A percentile compares a stretch with the other conserved stretches of the same genome.
Evolutionary conservation across 92 coral and sea anemone species (phyloP).

Genomic region (Siderastrea radians): DNA sequence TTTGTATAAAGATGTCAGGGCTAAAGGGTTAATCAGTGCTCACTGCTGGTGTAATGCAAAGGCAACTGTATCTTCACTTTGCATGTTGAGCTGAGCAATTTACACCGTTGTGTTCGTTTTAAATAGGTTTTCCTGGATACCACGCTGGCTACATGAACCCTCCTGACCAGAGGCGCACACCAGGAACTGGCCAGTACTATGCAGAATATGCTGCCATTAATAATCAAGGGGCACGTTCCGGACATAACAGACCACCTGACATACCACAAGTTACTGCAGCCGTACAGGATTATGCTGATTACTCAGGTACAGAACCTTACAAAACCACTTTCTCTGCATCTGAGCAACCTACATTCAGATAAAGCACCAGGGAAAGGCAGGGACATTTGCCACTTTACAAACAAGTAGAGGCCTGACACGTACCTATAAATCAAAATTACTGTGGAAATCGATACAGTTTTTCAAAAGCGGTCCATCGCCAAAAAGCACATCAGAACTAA

Average conservation of each 20-base stretch:
- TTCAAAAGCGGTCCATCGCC: too few species aligned
- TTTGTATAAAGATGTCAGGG: too few species aligned
- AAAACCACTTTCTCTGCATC: background rate
- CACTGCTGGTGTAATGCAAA: background rate
- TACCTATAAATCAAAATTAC: too few species aligned
- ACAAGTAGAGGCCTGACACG: too few species aligned
- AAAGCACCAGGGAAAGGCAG: too few species aligned
- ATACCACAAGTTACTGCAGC: constrained; percentile 82
- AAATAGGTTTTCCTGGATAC: constrained; percentile 79
- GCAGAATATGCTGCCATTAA: constrained; percentile 97
- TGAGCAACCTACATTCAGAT: too few species aligned
- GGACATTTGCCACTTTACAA: too few species aligned
- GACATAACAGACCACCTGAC: constrained; percentile 84
- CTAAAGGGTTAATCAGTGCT: too few species aligned
- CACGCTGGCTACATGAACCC: constrained; percentile 77
- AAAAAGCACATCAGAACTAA: too few species aligned
- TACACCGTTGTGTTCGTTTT: background rate
- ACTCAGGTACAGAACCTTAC: constrained; percentile 65
- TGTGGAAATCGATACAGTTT: too few species aligned
- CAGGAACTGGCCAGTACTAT: constrained; percentile 91
- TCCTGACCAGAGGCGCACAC: constrained; percentile 82
- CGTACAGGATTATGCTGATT: constrained; percentile 90
- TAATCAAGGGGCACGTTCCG: constrained; percentile 85
- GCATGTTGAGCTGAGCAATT: background rate
- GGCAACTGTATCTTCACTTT: background rate